Base-by-base conservation (phyloP, 2,113 vertebrate genomes). In the Anhinga rufa region DNA sequence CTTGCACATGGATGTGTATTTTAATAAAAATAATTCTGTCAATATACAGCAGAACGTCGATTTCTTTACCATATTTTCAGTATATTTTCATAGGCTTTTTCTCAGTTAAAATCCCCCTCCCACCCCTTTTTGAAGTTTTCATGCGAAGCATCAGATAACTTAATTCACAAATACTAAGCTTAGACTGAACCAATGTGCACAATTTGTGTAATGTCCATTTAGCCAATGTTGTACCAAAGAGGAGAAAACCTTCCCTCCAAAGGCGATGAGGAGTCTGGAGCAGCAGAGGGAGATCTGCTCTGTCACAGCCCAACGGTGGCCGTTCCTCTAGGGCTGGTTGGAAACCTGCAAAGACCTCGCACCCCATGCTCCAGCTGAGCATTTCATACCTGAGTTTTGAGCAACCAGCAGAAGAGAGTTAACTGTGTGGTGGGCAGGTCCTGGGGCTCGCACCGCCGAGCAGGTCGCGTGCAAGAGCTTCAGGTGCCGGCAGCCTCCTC, bases 1-100 rank as follows among this genome's bases (percentile, higher is more conserved):
- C 98, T 97, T 98, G 98, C 98, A 98, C 98, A 99, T 98, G 98
- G 98, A 99, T 98, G 99, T 99, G 98, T 99, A 99, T 99, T 99
- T 99, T 99, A 99, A 99, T 99, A 99, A 99, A 99, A 99, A 99
- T 99, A 99, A 99, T 99, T 99, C 98, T 99, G 99, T 99, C 99
- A 99, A 99, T 99, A 99, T 99, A 99, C 99, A 99, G 99, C 98
- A 99, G 98, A 99, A 99, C 97, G 98, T 95, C 4, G 2, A 65
- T 91, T 94, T 97, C 98, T 99, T 98, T 98, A 99, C 98, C 98
- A 98, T 98, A 98, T 99, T 99, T 99, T 98, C 98, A 99, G 98
- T 99, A 99, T 98, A 99, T 98, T 98, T 98, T 96, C 97, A 97
- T 98, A 98, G 98, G 98, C 77, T 91, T 98, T 94, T 90, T 97